Conservation (phyloP, 2,797 vertebrate genomes). For the Dipus sagitta region DNA sequence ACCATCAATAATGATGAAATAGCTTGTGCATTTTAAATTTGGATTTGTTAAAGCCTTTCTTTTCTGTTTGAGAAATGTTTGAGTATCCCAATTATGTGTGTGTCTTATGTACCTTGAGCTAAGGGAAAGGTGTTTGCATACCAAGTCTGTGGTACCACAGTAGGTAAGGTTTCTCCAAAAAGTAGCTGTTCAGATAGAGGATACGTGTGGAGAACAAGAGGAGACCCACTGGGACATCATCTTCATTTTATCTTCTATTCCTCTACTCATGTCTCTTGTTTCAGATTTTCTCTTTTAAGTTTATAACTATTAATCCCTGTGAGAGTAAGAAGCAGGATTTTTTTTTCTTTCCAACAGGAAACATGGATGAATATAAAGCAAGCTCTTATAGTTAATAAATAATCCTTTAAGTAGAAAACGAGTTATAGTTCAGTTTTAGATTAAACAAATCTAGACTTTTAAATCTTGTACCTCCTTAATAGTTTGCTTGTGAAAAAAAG, state of each 20-base stretch:
- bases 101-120: not conserved
- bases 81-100: not conserved
- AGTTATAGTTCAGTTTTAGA: not conserved
- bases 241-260: not conserved
- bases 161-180: not conserved
- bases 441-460: not conserved
- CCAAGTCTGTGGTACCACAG: not conserved
- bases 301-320: not conserved
- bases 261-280: not conserved
- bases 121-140: not conserved
- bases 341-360: not conserved
- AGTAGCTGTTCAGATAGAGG: not conserved
- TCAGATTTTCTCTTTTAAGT: not conserved
- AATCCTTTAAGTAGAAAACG: not conserved
- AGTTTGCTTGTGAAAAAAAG: not conserved
- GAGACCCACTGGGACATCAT: not conserved
- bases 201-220: not conserved
- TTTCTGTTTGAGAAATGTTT: constrained; percentile 28
- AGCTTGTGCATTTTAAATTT: not conserved
- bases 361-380: not conserved
- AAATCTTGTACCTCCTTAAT: not conserved
- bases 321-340: not conserved
- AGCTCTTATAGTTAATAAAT: not conserved
- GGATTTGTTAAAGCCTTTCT: not conserved
- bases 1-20: not conserved